Percentiles rank a stretch among this genome's conserved stretches.
Conservation (phyloP, 2,888 invertebrate genomes). For the Athripsodes cinereus region DNA sequence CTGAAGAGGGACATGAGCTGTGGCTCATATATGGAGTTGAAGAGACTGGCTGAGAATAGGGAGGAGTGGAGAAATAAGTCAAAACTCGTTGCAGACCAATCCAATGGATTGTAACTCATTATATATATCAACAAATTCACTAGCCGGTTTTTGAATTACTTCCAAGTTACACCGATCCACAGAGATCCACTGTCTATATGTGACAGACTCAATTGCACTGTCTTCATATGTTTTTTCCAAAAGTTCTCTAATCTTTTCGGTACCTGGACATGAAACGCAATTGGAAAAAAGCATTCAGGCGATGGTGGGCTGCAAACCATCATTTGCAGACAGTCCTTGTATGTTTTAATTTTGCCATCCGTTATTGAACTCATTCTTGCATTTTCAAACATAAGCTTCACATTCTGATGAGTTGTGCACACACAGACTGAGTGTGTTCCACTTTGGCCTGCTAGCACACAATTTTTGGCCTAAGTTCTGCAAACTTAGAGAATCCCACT, state of each 20-base stretch:
- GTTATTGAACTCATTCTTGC: no score
- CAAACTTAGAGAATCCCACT: background rate
- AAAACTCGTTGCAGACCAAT: no score
- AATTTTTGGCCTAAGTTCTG: background rate
- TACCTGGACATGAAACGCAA: background rate
- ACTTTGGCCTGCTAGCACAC: background rate
- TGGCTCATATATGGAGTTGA: no score
- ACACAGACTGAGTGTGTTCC: background rate
- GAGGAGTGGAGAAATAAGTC: no score
- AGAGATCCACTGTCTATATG: background rate
- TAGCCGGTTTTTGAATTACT: background rate
- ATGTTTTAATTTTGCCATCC: background rate
- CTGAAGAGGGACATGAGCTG: no score
- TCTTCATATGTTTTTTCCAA: no score
- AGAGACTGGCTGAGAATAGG: no score
- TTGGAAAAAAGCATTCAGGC: background rate
- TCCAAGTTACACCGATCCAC: background rate
- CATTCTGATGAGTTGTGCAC: background rate
- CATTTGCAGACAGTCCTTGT: background rate
- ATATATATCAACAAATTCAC: background rate
- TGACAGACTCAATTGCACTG: background rate
- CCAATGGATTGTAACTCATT: no score
- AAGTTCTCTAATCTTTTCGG: background rate
- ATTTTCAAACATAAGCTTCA: background rate
- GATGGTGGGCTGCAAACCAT: background rate